A percentile compares a stretch with the other conserved stretches of the same genome.
Evolutionary conservation across 1,140 invertebrate genomes (phyloP).

Genomic region (Marisa cornuarietis): DNA sequence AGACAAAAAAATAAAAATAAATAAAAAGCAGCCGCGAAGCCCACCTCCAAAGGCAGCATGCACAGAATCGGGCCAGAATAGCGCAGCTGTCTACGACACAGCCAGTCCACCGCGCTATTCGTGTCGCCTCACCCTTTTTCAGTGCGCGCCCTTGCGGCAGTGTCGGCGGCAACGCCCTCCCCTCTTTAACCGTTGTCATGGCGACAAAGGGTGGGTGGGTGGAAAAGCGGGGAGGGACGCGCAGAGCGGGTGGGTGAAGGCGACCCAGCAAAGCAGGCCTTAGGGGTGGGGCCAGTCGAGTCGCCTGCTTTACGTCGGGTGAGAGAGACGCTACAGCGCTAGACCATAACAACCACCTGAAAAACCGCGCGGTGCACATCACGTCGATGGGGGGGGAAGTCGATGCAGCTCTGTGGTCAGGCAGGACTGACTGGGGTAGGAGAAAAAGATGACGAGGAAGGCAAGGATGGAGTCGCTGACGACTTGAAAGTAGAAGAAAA

Average conservation of each 20-base stretch:
- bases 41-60: not conserved
- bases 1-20: not conserved
- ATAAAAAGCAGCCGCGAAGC: not conserved
- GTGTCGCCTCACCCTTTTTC: not conserved
- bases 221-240: not conserved
- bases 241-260: not conserved
- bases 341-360: not conserved
- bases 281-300: not conserved
- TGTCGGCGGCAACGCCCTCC: not conserved
- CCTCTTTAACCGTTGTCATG: constrained; percentile 5
- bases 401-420: not conserved
- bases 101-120: not conserved
- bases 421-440: too few species aligned
- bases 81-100: not conserved
- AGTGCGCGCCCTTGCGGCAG: not conserved
- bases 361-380: not conserved
- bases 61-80: not conserved
- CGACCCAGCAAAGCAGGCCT: too few species aligned
- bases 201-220: not conserved
- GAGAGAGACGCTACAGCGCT: not conserved
- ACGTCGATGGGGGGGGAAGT: not conserved
- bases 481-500: too few species aligned
- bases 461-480: too few species aligned
- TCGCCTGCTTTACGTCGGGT: not conserved
- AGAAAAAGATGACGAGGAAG: too few species aligned